Base-by-base conservation (phyloP, 2,888 invertebrate genomes). In the Monoplex corrugatus region DNA sequence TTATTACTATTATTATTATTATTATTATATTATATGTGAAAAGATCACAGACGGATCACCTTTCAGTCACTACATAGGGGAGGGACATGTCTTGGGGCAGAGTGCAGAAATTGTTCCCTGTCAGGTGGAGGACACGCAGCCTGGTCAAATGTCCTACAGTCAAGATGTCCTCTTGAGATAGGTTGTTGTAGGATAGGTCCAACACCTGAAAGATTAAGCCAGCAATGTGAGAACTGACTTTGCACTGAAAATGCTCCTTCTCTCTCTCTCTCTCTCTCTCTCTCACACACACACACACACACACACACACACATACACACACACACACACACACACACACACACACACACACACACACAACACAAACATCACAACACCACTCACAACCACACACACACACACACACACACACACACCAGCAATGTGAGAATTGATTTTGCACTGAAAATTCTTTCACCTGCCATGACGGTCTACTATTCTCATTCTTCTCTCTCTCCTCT, bases 101-200 rank as follows among this genome's bases (percentile, higher is more conserved):
- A 45, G 91, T 91, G 16, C 89, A 89, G 43, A 96, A 93, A 85
- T 93, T 93, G 90, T 96, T 96, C 6, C 96, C 96, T 8, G 95
- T 95, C 50, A 95, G 92, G 89, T 95, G 95, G 0, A 96, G 94
- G 50, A 95, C 94, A 87, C 94, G 94, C 6, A 96, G 92, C 45
- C 93, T 93, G 57, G 93, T 91, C 45, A 96, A 89, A 0, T 94
- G 91, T 13, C 96, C 96, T 0, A 96, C 90, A 2, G 93, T 92
- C 82, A 95, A 91, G 0, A 96, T 89, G 88, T 96, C 95, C 23
- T 95, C 94, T 40, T 93, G 93, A 28, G 95, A 94, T 16, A 96
- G 91, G 90, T 95, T 95, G 92, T 96, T 96, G 93, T 95, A 96
- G 13, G 96, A 96, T 35, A 96, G 87, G 91, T 96, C 96, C 63